Evolutionary conservation across 2,888 invertebrate species (phyloP).

Genomic region (Strigamia transsilvanica): DNA sequence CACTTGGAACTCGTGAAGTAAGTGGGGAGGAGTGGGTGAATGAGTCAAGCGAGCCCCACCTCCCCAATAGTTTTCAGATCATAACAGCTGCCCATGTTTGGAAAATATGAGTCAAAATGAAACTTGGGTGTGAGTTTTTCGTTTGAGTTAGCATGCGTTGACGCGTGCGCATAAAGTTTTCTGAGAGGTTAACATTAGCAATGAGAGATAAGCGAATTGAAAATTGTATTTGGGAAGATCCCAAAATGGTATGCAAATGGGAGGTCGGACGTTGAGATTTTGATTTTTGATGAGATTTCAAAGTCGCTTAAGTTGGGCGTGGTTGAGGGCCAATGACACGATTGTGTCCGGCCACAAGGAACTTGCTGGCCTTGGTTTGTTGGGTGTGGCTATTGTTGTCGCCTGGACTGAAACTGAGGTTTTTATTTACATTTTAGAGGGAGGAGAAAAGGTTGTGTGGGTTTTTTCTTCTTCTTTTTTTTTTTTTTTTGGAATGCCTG

Average conservation of each 20-base stretch:
- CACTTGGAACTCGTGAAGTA: background rate
- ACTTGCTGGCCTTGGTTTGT: conserved; percentile 45
- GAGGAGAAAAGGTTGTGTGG: background rate
- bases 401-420: conserved; percentile 18
- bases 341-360: conserved; percentile 39
- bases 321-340: conserved; percentile 48
- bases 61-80: background rate
- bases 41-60: background rate
- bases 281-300: conserved; percentile 23
- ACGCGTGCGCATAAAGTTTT: too few species aligned
- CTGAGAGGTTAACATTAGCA: too few species aligned
- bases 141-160: too few species aligned
- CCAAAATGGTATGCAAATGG: too few species aligned
- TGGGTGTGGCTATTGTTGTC: conserved; percentile 43
- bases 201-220: too few species aligned
- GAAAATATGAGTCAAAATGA: background rate
- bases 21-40: conserved; percentile 15
- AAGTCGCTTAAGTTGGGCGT: background rate
- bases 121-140: background rate
- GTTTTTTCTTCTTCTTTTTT: background rate
- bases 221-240: too few species aligned
- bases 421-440: background rate
- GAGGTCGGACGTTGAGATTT: background rate
- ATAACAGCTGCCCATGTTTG: conserved; percentile 1
- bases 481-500: background rate